Conservation (phyloP, 2,113 vertebrate genomes). For the Diadophis punctatus region DNA sequence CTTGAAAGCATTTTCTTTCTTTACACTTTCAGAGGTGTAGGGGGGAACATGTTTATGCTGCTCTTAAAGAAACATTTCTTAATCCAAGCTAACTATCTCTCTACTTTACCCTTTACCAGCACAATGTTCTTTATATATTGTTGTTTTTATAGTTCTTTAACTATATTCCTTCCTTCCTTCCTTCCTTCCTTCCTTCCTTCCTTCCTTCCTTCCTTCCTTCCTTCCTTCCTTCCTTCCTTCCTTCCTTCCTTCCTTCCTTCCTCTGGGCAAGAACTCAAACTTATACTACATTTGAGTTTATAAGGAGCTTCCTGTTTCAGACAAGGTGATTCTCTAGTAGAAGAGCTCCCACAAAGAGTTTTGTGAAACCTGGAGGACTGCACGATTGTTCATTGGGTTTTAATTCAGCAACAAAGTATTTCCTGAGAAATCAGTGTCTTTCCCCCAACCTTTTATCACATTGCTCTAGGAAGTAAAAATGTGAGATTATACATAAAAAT, state of each 20-base stretch:
- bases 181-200: background rate
- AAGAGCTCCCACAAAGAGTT: background rate
- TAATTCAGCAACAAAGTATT: background rate
- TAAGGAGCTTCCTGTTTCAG: background rate
- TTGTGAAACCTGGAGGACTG: background rate
- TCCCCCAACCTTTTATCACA: background rate
- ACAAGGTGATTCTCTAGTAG: background rate
- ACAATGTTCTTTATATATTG: background rate
- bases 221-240: too few species aligned
- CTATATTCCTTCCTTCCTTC: background rate
- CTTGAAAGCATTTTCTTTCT: background rate
- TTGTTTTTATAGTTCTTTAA: background rate
- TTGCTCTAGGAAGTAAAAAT: background rate
- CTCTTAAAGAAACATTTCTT: too few species aligned
- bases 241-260: background rate
- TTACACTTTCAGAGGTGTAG: background rate
- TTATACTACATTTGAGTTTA: background rate
- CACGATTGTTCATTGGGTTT: too few species aligned
- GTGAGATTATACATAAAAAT: background rate
- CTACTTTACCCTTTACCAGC: too few species aligned
- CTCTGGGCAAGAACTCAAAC: background rate
- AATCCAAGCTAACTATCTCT: too few species aligned
- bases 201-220: background rate
- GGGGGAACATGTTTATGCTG: background rate
- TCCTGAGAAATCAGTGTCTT: background rate